Conservation (phyloP, 2,113 vertebrate species). For the Labeo catla region DNA sequence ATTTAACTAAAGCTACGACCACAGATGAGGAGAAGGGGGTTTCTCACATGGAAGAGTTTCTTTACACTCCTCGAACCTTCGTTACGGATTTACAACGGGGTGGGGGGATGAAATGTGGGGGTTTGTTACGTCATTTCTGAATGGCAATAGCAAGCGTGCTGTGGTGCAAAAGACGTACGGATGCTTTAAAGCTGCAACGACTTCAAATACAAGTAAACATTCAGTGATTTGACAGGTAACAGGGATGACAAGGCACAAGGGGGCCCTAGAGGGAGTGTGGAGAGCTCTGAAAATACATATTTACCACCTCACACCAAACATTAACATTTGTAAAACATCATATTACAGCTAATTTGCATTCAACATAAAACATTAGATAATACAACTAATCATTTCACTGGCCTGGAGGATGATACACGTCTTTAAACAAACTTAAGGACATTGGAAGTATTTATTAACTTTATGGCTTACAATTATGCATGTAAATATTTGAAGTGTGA, state of each 20-base stretch:
- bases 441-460: not conserved
- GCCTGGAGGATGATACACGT: not conserved
- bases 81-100: not conserved
- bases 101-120: not conserved
- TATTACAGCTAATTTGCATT: not conserved
- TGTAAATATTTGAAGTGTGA: not conserved
- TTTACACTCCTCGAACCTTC: slow-evolving; percentile 29
- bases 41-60: slow-evolving; percentile 14
- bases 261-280: slow-evolving; percentile 38
- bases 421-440: not conserved
- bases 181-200: slow-evolving; percentile 44
- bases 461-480: not conserved
- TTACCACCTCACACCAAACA: slow-evolving; percentile 11
- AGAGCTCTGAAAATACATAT: slow-evolving; percentile 25
- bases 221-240: slow-evolving; percentile 23
- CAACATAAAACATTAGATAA: not conserved
- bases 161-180: slow-evolving; percentile 35
- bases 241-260: slow-evolving; percentile 40
- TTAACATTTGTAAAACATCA: slow-evolving; percentile 23
- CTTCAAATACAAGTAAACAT: slow-evolving; percentile 31
- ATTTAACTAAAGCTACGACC: slow-evolving; percentile 71
- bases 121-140: slow-evolving; percentile 36
- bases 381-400: slow-evolving; percentile 14
- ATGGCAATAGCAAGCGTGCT: slow-evolving; percentile 54
- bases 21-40: slow-evolving; percentile 37